Evolutionary conservation across 2,113 vertebrate genomes (phyloP).

Genomic region (Odocoileus virginianus): DNA sequence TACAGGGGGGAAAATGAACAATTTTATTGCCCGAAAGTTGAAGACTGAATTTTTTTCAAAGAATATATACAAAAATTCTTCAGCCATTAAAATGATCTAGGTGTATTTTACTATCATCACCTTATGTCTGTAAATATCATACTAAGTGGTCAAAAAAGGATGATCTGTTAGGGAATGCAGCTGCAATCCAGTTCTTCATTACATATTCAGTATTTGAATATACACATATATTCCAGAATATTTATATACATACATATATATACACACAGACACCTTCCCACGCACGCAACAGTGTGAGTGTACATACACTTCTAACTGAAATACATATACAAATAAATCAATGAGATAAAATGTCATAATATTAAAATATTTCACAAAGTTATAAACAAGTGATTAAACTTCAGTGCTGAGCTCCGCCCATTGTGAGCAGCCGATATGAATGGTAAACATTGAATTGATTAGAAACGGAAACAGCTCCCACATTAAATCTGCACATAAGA

Average conservation of each 20-base stretch:
- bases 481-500: not conserved
- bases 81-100: not conserved
- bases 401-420: not conserved
- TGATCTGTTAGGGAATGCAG: not conserved
- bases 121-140: not conserved
- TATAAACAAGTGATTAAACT: not conserved
- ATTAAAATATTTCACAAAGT: not conserved
- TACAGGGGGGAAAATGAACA: accelerated
- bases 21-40: not conserved
- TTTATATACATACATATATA: not conserved
- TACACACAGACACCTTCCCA: not conserved
- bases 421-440: not conserved
- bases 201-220: not conserved
- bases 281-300: accelerated
- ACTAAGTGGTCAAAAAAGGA: not conserved
- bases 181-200: not conserved
- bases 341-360: not conserved
- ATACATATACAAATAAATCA: not conserved
- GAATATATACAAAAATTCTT: not conserved
- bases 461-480: not conserved
- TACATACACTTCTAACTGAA: not conserved
- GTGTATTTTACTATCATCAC: not conserved
- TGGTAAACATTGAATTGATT: not conserved
- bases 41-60: not conserved
- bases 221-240: not conserved